Base-by-base conservation (phyloP, 1,140 invertebrate genomes). In the Eciton burchellii region DNA sequence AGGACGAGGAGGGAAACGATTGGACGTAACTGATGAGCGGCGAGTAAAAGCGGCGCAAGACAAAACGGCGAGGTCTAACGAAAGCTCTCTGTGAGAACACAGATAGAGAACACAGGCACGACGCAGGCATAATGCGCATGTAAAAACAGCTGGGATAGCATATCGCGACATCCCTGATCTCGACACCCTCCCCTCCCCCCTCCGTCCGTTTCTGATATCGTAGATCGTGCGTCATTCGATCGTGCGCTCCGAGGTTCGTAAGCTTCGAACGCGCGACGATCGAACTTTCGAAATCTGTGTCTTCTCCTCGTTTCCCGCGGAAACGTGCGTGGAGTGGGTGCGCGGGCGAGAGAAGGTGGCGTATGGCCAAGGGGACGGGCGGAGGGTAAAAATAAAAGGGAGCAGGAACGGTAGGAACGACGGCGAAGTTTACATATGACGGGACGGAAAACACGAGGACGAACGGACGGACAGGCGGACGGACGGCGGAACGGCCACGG, bases 301-400 rank as follows among this genome's bases (percentile, higher is more conserved):
- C 74, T 79, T 70, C 54, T 21, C 43, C 43, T 12, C 11, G 63
- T 19, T 29, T 47, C n/a, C n/a, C 14, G 3, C 74, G 45, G 41
- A 45, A 47, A 66, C 66, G 73, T 82, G 35, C 86, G 85, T 77
- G 83, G 81, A 77, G 73, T 82, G 35, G 86, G 85, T 77, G 83
- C 77, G 76, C 62, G 71, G 41, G 84, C 62, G 72, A 83, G 43
- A 52, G 74, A 62, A 59, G 24, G 12, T 63, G 70, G 21, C 29
- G 29, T 43, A 26, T 26, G 52, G 45, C 19, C 45, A 47, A n/a
- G n/a, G 11, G 14, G 29, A 49, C 1, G n/a, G 19, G 24, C 14
- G 70, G 29, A 24, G 26, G 9, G 45, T 12, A 24, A 45, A 63
- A 41, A 77, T 43, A 47, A 41, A 21, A 49, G n/a, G n/a, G n/a